Percentiles rank a stretch among this genome's conserved stretches.
Evolutionary conservation across 2,888 invertebrate genomes (phyloP).

Genomic region (Odontomyia ornata): DNA sequence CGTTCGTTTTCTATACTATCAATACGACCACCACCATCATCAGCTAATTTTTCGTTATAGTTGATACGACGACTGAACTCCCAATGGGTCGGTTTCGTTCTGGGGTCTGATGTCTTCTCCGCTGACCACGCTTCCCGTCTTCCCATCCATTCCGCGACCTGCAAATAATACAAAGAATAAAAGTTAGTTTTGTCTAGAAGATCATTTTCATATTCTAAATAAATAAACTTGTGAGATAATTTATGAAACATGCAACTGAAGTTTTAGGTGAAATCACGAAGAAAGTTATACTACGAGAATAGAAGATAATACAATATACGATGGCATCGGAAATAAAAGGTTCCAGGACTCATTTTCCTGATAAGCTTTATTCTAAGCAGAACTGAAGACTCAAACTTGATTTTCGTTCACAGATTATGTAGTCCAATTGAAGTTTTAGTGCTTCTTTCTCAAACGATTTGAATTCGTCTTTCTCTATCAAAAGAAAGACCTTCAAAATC

Average conservation of each 20-base stretch:
- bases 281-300: background rate
- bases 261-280: too few species aligned
- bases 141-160: conserved; percentile 75
- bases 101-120: conserved; percentile 71
- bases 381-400: too few species aligned
- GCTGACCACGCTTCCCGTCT: conserved; percentile 89
- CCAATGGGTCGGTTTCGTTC: conserved; percentile 77
- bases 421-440: too few species aligned
- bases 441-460: too few species aligned
- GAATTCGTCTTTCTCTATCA: too few species aligned
- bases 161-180: background rate
- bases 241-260: too few species aligned
- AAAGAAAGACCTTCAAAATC: too few species aligned
- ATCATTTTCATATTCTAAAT: too few species aligned
- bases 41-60: conserved; percentile 61
- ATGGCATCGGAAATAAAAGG: background rate
- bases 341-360: background rate
- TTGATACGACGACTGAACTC: conserved; percentile 73
- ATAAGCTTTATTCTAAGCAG: too few species aligned
- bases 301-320: background rate
- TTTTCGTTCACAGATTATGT: too few species aligned
- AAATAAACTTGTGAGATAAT: too few species aligned
- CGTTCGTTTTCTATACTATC: conserved; percentile 53
- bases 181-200: too few species aligned
- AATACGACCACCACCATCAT: conserved; percentile 63